phyloP scores from a whole-genome alignment of 2,797 vertebrate genomes.

The Enteromius trimaculatus region DNA sequence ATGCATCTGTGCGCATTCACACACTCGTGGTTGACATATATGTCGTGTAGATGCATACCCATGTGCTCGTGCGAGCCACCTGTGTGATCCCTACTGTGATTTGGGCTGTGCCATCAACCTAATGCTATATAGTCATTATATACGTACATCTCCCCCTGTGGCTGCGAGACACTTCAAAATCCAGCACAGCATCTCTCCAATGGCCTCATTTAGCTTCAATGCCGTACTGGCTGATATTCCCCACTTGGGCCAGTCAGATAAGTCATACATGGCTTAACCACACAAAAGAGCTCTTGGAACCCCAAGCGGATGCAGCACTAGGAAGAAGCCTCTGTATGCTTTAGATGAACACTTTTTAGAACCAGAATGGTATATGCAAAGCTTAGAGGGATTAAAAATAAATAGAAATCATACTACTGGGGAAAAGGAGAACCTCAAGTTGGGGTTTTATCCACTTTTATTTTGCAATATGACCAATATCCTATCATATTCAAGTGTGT shows the following conservation, averaged over 20 bases:
- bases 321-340: slow-evolving; percentile 15
- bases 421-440: slow-evolving; percentile 70
- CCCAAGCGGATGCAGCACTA: slow-evolving; percentile 72
- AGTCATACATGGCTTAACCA: slow-evolving; percentile 73
- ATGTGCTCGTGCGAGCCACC: slow-evolving; percentile 65
- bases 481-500: slow-evolving; percentile 94
- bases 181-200: slow-evolving; percentile 69
- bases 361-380: not conserved
- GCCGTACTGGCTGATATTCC: slow-evolving; percentile 67
- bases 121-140: slow-evolving; percentile 76
- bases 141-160: slow-evolving; percentile 63
- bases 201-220: slow-evolving; percentile 70
- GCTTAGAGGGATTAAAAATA: slow-evolving; percentile 37
- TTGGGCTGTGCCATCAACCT: slow-evolving; percentile 67
- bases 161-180: slow-evolving; percentile 69
- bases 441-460: slow-evolving; percentile 87
- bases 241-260: slow-evolving; percentile 74
- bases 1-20: slow-evolving; percentile 61
- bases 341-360: not conserved
- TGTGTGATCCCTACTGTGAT: slow-evolving; percentile 58
- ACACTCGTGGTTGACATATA: slow-evolving; percentile 57
- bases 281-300: slow-evolving; percentile 75
- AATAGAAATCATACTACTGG: slow-evolving; percentile 39
- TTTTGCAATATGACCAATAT: slow-evolving; percentile 98
- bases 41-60: slow-evolving; percentile 33